Evolutionary conservation across 2,113 vertebrate genomes (phyloP).

Genomic region (Rhinoderma darwinii): DNA sequence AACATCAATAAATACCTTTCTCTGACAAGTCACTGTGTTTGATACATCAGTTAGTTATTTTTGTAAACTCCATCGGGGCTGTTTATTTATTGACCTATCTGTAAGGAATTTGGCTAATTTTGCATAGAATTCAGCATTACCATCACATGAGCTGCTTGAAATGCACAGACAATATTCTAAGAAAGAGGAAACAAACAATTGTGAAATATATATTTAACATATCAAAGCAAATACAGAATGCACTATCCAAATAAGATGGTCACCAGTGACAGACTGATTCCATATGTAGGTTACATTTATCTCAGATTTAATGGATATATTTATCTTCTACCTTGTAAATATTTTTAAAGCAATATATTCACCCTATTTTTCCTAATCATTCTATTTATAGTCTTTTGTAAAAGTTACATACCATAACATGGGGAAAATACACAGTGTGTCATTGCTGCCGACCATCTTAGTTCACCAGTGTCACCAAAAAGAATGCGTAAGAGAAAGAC

Average conservation of each 20-base stretch:
- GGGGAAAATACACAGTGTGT: too few species aligned
- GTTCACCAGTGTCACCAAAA: too few species aligned
- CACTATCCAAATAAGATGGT: neutral
- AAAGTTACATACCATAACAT: too few species aligned
- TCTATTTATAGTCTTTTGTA: too few species aligned
- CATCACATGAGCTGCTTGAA: neutral
- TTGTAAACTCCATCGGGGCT: neutral
- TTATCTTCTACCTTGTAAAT: neutral
- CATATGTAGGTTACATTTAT: neutral
- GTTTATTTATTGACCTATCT: neutral
- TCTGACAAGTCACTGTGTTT: constrained; percentile 51
- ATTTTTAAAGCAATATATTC: neutral
- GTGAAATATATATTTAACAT: neutral
- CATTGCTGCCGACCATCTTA: too few species aligned
- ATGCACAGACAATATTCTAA: neutral
- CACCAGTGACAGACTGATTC: neutral
- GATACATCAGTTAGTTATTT: constrained; percentile 33
- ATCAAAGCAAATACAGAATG: neutral
- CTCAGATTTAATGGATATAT: neutral
- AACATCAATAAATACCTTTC: constrained; percentile 54
- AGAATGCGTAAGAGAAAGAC: too few species aligned
- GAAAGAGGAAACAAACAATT: constrained; percentile 7
- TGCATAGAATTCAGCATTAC: constrained; percentile 16
- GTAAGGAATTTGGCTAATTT: constrained; percentile 12
- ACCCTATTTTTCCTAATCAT: neutral